Evolutionary conservation across 23 tunicate genomes (phyloP).

Genomic region (Styela plicata): DNA sequence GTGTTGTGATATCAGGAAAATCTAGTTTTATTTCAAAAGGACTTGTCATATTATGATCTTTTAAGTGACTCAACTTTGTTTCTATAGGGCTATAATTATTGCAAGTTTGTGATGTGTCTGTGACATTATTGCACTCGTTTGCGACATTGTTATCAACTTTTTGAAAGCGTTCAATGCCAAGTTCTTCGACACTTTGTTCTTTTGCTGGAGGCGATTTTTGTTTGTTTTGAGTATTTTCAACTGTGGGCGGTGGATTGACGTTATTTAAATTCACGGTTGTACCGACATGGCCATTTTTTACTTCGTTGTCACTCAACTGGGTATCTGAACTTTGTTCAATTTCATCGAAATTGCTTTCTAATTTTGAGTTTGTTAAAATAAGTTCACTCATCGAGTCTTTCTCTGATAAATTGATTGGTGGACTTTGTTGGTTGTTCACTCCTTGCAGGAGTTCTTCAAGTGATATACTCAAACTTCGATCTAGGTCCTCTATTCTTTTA

Average conservation of each 20-base stretch:
- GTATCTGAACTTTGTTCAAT: background rate
- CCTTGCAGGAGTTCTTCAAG: conserved; percentile 24
- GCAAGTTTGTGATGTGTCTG: background rate
- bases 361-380: background rate
- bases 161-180: too few species aligned
- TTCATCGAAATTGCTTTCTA: background rate
- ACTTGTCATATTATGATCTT: background rate
- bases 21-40: background rate
- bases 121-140: background rate
- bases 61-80: too few species aligned
- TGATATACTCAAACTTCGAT: conserved; percentile 25
- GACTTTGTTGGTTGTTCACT: conserved; percentile 13
- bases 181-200: too few species aligned
- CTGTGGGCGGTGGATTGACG: background rate
- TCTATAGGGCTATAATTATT: too few species aligned
- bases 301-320: background rate
- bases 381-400: background rate
- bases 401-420: background rate
- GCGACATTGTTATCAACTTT: too few species aligned
- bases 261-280: background rate
- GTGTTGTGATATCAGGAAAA: background rate
- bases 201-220: background rate
- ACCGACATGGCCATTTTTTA: background rate
- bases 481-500: background rate
- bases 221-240: background rate